Percentiles rank a stretch among this genome's conserved stretches.
Conservation (phyloP, 1,140 invertebrate genomes). For the Eubasilissa regina region DNA sequence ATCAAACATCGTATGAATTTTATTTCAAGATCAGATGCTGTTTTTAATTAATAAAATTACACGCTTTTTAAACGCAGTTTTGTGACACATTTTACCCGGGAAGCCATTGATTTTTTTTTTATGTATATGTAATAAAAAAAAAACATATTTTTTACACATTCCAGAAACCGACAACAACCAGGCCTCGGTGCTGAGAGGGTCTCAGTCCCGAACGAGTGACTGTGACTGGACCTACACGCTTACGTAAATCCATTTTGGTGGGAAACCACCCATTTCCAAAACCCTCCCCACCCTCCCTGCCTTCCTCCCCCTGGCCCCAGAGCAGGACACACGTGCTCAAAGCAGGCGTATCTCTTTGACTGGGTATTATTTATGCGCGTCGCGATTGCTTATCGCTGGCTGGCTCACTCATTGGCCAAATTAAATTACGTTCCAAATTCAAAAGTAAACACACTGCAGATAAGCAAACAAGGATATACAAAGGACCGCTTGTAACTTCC, state of each 20-base stretch:
- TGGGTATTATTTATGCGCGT: slow-evolving; percentile 55
- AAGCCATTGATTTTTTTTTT: no score
- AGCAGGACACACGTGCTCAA: slow-evolving; percentile 52
- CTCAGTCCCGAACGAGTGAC: slow-evolving; percentile 36
- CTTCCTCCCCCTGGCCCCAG: background rate
- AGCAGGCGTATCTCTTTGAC: slow-evolving; percentile 52
- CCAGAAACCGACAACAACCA: no score
- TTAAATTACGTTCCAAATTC: slow-evolving; percentile 49
- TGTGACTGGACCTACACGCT: slow-evolving; percentile 29
- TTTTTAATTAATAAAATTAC: no score
- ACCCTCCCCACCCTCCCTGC: background rate
- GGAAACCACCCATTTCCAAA: background rate
- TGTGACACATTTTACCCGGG: no score
- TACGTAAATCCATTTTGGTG: slow-evolving; percentile 48
- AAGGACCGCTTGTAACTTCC: slow-evolving; percentile 23
- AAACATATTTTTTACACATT: background rate
- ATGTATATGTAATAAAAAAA: no score
- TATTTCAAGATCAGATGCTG: no score
- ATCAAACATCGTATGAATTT: no score
- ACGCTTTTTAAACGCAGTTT: no score
- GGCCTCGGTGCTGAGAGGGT: background rate
- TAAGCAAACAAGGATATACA: slow-evolving; percentile 31
- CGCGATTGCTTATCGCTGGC: slow-evolving; percentile 53
- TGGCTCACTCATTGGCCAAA: slow-evolving; percentile 53
- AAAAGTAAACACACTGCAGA: slow-evolving; percentile 40